Evolutionary conservation across 2,113 vertebrate species (phyloP), one percentile per base, ranked within the genome.

Genomic region (Raphicerus campestris): DNA sequence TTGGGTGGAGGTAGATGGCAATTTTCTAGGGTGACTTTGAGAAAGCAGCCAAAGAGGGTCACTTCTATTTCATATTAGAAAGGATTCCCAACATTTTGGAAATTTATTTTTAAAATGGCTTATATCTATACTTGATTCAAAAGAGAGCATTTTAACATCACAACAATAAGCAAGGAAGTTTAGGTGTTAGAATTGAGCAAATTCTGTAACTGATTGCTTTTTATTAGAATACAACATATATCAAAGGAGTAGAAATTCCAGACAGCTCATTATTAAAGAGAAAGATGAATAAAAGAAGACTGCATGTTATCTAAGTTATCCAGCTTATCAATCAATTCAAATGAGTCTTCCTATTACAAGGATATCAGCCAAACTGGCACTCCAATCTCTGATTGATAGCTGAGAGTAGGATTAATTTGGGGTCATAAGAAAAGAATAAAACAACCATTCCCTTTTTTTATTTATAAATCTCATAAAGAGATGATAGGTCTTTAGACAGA

Each of bases 321-420:
- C 66, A 97, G 86, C 97, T 98, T 97, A 98, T 99, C 97, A 97
- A 98, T 98, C 98, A 98, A 91, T 93, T 98, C 98, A 98, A 98
- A 98, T 97, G 75, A 97, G 51, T 97, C 94, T 98, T 98, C 97
- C 92, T 95, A 91, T 93, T 97, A 96, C 45, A 94, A 24, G 85
- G 45, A 95, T 78, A 98, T 96, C 77, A 93, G n/a, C 89, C 80
- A 97, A 87, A 51, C 73, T 96, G 89, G 95, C 98, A 97, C 47
- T 90, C 78, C 89, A 87, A 92, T 93, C 11, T 2, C 39, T 97
- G 94, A 98, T 83, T 98, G 96, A 98, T 98, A 95, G 78, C 93
- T 89, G 77, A 73, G 55, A 97, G 66, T 81, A 81, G 78, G 80
- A 98, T 98, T 98, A 98, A 98, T 97, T 98, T 97, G n/a, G 22